A percentile compares a stretch with the other conserved stretches of the same genome.
These are phyloP conservation scores for Zosterops hypoxanthus DNA, from an alignment of 2,113 vertebrate genomes.

Conservation along the genomic window DNA sequence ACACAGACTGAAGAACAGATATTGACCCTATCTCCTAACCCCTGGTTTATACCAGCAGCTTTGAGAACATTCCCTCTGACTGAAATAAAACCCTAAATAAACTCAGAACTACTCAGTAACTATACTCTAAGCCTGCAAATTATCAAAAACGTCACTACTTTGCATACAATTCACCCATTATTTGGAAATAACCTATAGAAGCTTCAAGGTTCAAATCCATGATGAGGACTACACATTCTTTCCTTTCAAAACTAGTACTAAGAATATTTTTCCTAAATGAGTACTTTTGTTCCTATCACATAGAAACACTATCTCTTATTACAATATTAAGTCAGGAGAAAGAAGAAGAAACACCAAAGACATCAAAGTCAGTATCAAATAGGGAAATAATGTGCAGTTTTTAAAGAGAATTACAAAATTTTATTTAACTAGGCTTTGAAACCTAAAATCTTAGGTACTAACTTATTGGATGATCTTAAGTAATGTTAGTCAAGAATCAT, in stretches of 20 bases:
- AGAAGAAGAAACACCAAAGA: neutral
- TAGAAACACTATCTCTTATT: neutral
- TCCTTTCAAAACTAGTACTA: neutral
- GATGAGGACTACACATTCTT: neutral
- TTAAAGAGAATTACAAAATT: neutral
- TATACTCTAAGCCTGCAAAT: neutral
- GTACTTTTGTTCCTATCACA: neutral
- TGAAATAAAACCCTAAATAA: neutral
- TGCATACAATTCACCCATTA: neutral
- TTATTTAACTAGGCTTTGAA: neutral
- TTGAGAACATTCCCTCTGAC: neutral
- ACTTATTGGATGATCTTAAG: neutral
- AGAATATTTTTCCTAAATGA: constrained; percentile 16
- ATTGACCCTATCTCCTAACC: neutral
- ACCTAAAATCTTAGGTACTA: neutral
- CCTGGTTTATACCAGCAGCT: neutral
- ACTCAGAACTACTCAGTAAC: neutral
- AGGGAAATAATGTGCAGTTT: neutral
- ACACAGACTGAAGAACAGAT: neutral
- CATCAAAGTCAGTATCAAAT: neutral
- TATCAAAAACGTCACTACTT: neutral
- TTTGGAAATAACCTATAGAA: neutral
- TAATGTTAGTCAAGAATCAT: neutral
- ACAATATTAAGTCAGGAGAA: neutral
- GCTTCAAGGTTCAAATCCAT: neutral